Conservation (phyloP, 2,113 vertebrate species). For the Sialia sialis region DNA sequence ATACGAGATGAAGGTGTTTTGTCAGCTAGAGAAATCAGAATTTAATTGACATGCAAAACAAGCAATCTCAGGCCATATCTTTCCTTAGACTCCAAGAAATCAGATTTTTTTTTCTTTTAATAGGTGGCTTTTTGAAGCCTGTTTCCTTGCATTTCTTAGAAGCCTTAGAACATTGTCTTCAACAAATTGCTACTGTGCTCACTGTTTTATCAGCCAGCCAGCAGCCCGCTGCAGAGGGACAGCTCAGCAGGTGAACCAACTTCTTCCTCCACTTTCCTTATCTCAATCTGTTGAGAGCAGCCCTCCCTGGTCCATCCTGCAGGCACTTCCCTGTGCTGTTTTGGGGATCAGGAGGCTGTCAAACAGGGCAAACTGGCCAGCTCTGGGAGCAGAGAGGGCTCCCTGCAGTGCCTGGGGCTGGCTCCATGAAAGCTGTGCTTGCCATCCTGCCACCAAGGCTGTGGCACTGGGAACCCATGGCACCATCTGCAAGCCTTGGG, state of each 20-base stretch:
- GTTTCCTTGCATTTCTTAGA: not conserved
- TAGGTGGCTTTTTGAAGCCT: not conserved
- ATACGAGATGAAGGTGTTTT: not conserved
- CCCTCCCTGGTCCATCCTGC: not conserved
- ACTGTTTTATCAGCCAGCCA: not conserved
- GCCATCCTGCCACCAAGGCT: accelerated
- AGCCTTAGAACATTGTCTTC: not conserved
- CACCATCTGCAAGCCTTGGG: accelerated
- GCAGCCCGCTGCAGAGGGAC: not conserved
- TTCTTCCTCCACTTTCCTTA: not conserved
- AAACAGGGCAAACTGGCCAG: not conserved
- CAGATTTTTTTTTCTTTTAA: not conserved
- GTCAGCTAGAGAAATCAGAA: not conserved
- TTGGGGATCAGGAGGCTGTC: not conserved
- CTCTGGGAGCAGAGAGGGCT: not conserved
- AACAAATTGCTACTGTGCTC: not conserved
- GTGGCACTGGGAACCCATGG: accelerated
- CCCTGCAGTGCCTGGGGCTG: not conserved
- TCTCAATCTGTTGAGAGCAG: not conserved
- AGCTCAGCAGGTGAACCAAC: not conserved
- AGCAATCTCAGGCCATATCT: not conserved
- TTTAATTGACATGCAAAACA: not conserved
- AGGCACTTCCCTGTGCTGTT: not conserved
- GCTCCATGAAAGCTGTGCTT: accelerated
- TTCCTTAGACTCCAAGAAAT: not conserved